Evolutionary conservation across 2,113 vertebrate genomes (phyloP), one percentile per base, ranked within the genome.

Genomic region (Cyanoramphus novaezelandiae): DNA sequence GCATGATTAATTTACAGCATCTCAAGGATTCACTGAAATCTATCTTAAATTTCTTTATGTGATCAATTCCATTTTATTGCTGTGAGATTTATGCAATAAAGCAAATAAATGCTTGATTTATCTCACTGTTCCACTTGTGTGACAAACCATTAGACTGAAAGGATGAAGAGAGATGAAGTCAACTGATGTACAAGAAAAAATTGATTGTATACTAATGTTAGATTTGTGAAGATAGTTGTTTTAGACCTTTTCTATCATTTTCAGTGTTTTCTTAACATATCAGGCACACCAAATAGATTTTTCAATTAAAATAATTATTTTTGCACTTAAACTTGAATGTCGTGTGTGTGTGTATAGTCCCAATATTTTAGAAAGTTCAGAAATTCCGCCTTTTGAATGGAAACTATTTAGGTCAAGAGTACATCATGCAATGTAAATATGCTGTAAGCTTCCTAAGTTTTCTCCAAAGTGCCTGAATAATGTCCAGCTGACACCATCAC

Each of bases 101-200:
- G 29, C 46, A 90, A 95, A 92, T 86, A 96, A 96, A 93, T 67
- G 52, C 50, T 90, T 96, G 94, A 94, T 96, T 96, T 88, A 92
- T 95, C 55, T 92, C 57, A 74, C 39, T 75, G n/a, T 82, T 93
- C 60, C 33, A 55, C 60, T 74, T 92, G 27, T 70, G 37, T 83
- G 50, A 88, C 79, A 94, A 92, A 92, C 29, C 64, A 71, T 64
- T 60, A 49, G 63, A 65, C 37, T 75, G 47, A 92, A 89, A 70
- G 13, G 27, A 74, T 64, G n/a, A 65, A 77, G 31, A 91, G 33
- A 86, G 75, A 65, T 49, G 19, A 90, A 94, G 57, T 65, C 35
- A 94, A 29, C 41, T 82, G 59, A 70, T 50, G 8, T 78, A 70
- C 35, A 90, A 17, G 78, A 91, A 75, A 75, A 0, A 86, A 83